phyloP scores from a whole-genome alignment of 1,140 invertebrate genomes.

The Drosophila santomea region DNA sequence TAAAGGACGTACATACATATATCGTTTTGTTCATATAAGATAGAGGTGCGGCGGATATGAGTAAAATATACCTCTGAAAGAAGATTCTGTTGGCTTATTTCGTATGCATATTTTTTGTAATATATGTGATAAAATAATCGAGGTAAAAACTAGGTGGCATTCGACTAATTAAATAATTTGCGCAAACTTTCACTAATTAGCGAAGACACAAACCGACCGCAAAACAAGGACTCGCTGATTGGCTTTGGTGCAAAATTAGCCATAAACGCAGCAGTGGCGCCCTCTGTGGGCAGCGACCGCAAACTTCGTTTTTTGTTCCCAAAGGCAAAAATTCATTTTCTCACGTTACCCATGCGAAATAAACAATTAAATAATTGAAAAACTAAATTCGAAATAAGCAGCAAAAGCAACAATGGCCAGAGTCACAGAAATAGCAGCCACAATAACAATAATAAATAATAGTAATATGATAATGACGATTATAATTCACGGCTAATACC shows the following conservation, averaged over 20 bases:
- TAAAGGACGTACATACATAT: neutral
- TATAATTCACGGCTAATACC: constrained; percentile 67
- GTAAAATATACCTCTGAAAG: neutral
- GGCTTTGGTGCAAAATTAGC: constrained; percentile 60
- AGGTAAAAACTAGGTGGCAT: neutral
- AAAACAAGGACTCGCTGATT: constrained; percentile 27
- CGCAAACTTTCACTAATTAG: constrained; percentile 41
- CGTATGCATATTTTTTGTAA: too few relatives aligned
- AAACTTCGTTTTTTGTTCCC: neutral
- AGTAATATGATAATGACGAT: constrained; percentile 54
- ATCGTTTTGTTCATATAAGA: neutral
- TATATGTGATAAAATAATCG: too few relatives aligned
- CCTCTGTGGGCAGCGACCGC: constrained; percentile 42
- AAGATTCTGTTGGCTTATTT: neutral
- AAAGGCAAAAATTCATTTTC: constrained; percentile 57
- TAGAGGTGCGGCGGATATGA: neutral
- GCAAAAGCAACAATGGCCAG: constrained; percentile 24
- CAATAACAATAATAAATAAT: constrained; percentile 60
- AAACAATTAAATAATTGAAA: constrained; percentile 74
- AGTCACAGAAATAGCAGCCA: constrained; percentile 33
- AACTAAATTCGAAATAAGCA: constrained; percentile 46
- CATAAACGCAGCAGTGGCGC: constrained; percentile 62
- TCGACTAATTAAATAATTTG: constrained; percentile 18
- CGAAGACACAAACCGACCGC: constrained; percentile 59
- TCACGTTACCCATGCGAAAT: constrained; percentile 57